phyloP scores from a whole-genome alignment of 2,113 vertebrate genomes.

The Collichthys lucidus region DNA sequence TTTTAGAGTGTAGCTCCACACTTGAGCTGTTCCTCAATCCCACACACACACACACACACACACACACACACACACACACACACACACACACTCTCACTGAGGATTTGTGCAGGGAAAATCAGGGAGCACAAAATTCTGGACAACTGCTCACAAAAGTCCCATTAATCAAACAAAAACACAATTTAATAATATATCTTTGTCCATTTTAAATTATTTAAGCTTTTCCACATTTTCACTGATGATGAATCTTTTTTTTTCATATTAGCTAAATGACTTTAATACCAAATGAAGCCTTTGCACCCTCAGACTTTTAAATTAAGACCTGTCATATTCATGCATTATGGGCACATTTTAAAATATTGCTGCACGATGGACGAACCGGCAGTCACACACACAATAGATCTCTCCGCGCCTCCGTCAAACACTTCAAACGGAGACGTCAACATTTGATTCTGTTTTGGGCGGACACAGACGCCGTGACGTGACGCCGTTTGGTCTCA shows the following conservation, averaged over 20 bases:
- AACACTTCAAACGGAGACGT: neutral
- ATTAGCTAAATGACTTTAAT: neutral
- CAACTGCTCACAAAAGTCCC: neutral
- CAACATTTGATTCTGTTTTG: constrained; percentile 2
- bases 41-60: neutral
- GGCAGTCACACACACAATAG: neutral
- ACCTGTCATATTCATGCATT: neutral
- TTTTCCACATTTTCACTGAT: neutral
- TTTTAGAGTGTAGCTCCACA: neutral
- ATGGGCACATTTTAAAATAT: neutral
- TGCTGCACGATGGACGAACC: neutral
- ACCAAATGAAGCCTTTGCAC: neutral
- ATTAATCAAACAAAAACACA: neutral
- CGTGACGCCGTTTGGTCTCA: constrained; percentile 34
- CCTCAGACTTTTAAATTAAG: neutral
- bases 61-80: no score
- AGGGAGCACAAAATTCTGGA: neutral
- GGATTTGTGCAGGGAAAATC: neutral
- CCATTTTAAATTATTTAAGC: neutral
- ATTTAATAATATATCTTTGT: neutral
- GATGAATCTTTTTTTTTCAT: neutral
- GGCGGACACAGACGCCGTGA: neutral
- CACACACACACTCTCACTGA: neutral
- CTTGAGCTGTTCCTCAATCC: neutral
- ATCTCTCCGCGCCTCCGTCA: neutral